Conservation (phyloP, 2,113 vertebrate species). For the Austrofundulus limnaeus region DNA sequence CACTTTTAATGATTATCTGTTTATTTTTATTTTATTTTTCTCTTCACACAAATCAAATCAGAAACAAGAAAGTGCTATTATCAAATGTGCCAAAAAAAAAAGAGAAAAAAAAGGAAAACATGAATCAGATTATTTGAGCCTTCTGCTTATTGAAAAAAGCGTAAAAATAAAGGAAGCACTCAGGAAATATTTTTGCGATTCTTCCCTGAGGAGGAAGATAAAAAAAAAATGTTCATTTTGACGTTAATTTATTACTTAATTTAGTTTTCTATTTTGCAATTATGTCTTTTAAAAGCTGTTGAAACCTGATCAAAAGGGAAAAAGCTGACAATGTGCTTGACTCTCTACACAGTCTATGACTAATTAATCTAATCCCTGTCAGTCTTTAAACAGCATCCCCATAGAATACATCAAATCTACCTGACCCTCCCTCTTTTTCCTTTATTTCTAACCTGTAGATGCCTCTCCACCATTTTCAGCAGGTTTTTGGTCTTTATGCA, state of each 20-base stretch:
- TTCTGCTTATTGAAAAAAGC: conserved; percentile 35
- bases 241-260: conserved; percentile 40
- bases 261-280: conserved; percentile 37
- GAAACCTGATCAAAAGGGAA: conserved; percentile 27
- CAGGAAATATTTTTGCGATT: conserved; percentile 33
- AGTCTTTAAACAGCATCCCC: conserved; percentile 48
- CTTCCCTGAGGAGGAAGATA: conserved; percentile 2
- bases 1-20: conserved; percentile 74
- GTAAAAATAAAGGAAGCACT: conserved; percentile 37
- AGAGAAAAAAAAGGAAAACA: conserved; percentile 20
- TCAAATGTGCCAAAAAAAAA: conserved; percentile 47
- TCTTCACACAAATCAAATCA: conserved; percentile 60
- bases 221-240: conserved; percentile 34
- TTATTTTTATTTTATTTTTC: conserved; percentile 43
- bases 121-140: conserved; percentile 12
- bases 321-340: conserved; percentile 43
- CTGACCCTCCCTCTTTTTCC: conserved; percentile 45
- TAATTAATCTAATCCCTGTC: conserved; percentile 64
- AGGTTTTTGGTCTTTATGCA: conserved; percentile 39
- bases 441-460: conserved; percentile 40
- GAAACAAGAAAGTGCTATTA: conserved; percentile 63
- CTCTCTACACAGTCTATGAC: conserved; percentile 45
- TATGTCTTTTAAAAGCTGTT: conserved; percentile 19
- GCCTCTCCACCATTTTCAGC: conserved; percentile 15
- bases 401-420: conserved; percentile 39